Base-by-base conservation (phyloP, 2,888 invertebrate genomes). In the Athalia circularis region DNA sequence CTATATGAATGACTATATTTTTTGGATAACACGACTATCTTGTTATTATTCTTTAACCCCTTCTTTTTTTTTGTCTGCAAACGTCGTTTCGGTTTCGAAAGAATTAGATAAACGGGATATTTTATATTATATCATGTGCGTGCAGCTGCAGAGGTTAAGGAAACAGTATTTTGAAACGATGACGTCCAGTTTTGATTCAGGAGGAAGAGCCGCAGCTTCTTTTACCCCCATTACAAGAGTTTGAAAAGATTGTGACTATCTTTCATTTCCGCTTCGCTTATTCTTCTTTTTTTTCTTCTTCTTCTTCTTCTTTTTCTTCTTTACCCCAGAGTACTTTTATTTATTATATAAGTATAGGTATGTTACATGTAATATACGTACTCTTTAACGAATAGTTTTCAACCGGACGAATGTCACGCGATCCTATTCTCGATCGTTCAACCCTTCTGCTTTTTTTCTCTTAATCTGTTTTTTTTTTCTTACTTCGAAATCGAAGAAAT, bases 171-270 rank as follows among this genome's bases (percentile, higher is more conserved):
- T 72, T 72, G 72, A 72, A 72, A 72, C 72, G 64, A 9, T n/a
- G 45, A 57, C 72, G 72, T 72, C 72, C 72, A 72, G 72, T 72
- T 72, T 72, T 72, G 72, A 72, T 72, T 72, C 72, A 72, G 13
- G 72, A 72, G 72, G 13, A 62, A 62, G 62, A 62, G 6, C 15
- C 62, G 11, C n/a, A 45, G 43, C 72, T 54, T n/a, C 9, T 54
- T 54, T n/a, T n/a, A 9, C 13, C 72, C 45, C 59, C 57, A 57
- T 72, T 72, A 72, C 59, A 59, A 72, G 72, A 72, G 57, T 72
- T 72, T 72, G 72, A 72, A 72, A 72, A 72, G 72, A 72, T 72
- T 72, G 57, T 47, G 72, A 72, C 72, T 72, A 72, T 72, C 72
- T 72, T 72, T 72, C 72, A 72, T 72, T 72, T 72, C 72, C 72